Conservation (phyloP, 2,113 vertebrate genomes). For the Notarius lentiginosus region DNA sequence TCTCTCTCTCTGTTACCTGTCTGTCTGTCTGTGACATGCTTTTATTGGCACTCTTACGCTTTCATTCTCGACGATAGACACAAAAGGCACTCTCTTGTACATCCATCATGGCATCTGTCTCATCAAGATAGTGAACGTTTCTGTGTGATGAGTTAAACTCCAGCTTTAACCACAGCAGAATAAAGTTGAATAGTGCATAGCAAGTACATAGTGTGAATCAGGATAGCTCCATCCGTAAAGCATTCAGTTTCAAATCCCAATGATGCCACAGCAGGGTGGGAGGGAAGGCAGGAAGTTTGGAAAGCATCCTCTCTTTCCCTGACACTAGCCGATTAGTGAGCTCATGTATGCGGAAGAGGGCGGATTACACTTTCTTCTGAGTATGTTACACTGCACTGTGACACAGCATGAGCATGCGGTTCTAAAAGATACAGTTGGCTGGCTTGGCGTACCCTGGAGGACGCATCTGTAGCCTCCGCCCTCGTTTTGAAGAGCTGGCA, state of each 20-base stretch:
- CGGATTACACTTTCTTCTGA: too few species aligned
- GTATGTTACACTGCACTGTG: background rate
- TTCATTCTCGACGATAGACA: background rate
- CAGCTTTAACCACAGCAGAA: background rate
- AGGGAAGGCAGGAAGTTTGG: too few species aligned
- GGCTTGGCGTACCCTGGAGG: background rate
- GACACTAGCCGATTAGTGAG: background rate
- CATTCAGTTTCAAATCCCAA: background rate
- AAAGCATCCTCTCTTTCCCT: background rate
- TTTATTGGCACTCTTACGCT: background rate
- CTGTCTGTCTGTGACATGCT: conserved; percentile 1
- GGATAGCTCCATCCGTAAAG: background rate
- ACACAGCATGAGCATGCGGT: background rate
- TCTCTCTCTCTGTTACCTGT: conserved; percentile 5
- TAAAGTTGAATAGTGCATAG: background rate
- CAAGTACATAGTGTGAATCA: background rate
- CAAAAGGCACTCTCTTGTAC: background rate
- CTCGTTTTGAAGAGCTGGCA: background rate
- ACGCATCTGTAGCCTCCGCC: background rate
- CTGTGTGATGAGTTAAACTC: background rate
- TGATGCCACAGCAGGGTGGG: background rate
- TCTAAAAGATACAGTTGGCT: background rate
- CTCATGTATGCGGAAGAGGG: background rate
- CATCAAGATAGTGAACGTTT: background rate
- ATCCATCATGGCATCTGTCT: background rate